phyloP scores from a whole-genome alignment of 1,140 invertebrate genomes.

The Ceratina japonica region DNA sequence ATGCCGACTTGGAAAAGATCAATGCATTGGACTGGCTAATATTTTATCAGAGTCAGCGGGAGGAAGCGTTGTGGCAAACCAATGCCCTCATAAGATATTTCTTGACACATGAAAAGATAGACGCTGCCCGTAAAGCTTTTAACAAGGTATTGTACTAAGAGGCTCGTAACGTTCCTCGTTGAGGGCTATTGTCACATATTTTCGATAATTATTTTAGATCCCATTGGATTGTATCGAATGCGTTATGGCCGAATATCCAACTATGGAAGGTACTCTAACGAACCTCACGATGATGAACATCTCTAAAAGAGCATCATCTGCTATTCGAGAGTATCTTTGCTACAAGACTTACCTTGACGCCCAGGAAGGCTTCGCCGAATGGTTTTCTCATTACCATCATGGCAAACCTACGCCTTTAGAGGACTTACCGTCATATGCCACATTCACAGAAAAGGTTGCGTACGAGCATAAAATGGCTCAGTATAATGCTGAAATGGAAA shows the following conservation, averaged over 20 bases:
- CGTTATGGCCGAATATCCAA: slow-evolving; percentile 80
- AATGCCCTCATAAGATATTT: slow-evolving; percentile 94
- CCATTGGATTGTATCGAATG: slow-evolving; percentile 83
- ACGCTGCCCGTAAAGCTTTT: slow-evolving; percentile 85
- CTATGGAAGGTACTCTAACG: slow-evolving; percentile 77
- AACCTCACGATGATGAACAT: slow-evolving; percentile 73
- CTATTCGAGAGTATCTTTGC: slow-evolving; percentile 87
- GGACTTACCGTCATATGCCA: slow-evolving; percentile 81
- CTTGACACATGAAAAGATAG: slow-evolving; percentile 83
- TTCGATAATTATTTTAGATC: slow-evolving; percentile 72
- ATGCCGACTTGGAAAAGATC: slow-evolving; percentile 87
- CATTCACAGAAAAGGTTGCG: slow-evolving; percentile 93
- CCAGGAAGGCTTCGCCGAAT: slow-evolving; percentile 92
- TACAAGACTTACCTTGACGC: slow-evolving; percentile 90
- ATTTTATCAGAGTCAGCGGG: slow-evolving; percentile 88
- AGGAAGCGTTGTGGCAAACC: slow-evolving; percentile 90
- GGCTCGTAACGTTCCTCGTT: neutral
- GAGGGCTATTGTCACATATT: slow-evolving; percentile 29
- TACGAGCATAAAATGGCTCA: slow-evolving; percentile 90
- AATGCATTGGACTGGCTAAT: slow-evolving; percentile 93
- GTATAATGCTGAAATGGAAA: slow-evolving; percentile 86
- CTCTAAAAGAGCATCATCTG: slow-evolving; percentile 76
- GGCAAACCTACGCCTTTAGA: slow-evolving; percentile 86
- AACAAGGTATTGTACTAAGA: slow-evolving; percentile 80
- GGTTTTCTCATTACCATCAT: slow-evolving; percentile 92